Evolutionary conservation across 2,888 invertebrate genomes (phyloP), one percentile per base, ranked within the genome.

Genomic region (Drosophila mercatorum): DNA sequence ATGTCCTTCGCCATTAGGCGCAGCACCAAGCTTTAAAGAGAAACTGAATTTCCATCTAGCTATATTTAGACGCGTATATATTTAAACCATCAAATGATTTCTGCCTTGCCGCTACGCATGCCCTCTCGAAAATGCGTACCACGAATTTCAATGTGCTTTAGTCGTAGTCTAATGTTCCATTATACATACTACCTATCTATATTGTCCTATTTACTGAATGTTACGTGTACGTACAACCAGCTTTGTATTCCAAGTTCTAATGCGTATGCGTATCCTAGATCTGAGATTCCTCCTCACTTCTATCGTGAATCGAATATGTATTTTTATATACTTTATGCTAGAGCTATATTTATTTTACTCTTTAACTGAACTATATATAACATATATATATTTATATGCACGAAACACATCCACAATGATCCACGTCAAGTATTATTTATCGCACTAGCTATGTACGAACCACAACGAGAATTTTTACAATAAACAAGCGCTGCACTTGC

Each of bases 1-100:
- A 83, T 90, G 80, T 90, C 91, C 22, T 88, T 90, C 62, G 83
- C 91, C 58, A 69, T 87, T 59, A 85, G 91, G 58, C 88, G 88
- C 66, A 90, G 84, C 68, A 91, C 72, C 43, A 84, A 90, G 72
- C 67, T 89, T 41, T 91, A 90, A 74, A 74, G 26, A 26, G 3
- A 17, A 53, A 43, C 8, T 3, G 12, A 41, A 55, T 28, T 41
- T 17, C 31, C 38, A 41, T 17, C 31, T 26, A 41, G 28, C 8
- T 56, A 31, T 40, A 40, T 40, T 5, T 56, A 56, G 44, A 36
- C 10, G 14, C 44, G 10, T 43, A 43, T 22, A 43, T 44, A 52
- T 63, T 63, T 26, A 52, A 38, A 34, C 43, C 14, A 47, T 51
- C 36, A 17, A 78, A 47, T 58, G 44, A 71, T 59, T 62, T 61